phyloP scores from a whole-genome alignment of 2,797 vertebrate species.

The Hyperoplus immaculatus region DNA sequence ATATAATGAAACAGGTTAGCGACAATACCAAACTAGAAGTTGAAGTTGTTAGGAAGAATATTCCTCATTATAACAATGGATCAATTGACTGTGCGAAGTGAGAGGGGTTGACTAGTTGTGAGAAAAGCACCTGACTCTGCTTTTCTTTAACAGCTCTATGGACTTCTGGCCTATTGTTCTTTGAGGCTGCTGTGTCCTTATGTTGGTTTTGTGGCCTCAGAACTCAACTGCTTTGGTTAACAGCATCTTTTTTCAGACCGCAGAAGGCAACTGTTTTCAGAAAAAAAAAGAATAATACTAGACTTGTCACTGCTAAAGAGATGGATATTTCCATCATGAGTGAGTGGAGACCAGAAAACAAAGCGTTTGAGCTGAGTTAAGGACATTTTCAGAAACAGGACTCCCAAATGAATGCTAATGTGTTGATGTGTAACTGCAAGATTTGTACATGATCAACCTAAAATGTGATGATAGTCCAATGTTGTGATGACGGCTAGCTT shows the following conservation, averaged over 20 bases:
- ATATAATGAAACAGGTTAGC: not conserved
- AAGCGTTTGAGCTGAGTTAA: not conserved
- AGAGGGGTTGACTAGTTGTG: not conserved
- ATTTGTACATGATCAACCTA: not conserved
- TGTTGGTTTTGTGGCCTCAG: conserved; percentile 9
- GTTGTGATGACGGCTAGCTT: not conserved
- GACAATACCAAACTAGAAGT: not conserved
- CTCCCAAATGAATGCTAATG: not conserved
- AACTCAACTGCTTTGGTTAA: conserved; percentile 19
- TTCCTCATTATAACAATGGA: not conserved
- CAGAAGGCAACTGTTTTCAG: not conserved
- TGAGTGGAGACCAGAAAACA: not conserved
- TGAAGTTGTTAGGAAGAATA: not conserved
- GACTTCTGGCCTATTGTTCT: conserved; percentile 16
- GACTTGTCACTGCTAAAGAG: not conserved
- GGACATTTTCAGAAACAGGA: not conserved
- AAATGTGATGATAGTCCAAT: not conserved
- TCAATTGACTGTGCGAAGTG: not conserved
- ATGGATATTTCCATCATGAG: not conserved
- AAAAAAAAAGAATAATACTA: not conserved
- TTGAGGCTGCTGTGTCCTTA: too few relatives aligned
- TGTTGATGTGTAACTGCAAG: not conserved
- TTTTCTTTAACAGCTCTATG: not conserved
- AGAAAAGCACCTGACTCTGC: conserved; percentile 5
- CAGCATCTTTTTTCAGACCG: not conserved